These are phyloP conservation scores for Homalodisca vitripennis DNA, from an alignment of 1,140 invertebrate genomes.

Conservation along the genomic window DNA sequence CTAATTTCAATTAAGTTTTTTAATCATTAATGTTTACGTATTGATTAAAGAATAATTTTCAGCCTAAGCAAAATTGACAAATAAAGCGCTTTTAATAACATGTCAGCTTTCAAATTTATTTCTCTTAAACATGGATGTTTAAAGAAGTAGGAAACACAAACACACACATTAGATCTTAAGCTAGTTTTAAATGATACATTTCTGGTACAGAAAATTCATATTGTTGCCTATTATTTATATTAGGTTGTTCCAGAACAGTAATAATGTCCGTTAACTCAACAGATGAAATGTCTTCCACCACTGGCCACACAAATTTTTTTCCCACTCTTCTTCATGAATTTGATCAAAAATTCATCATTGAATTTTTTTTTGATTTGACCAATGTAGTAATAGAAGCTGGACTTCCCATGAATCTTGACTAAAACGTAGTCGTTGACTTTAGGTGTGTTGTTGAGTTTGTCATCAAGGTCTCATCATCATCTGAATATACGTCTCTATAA, in stretches of 20 bases:
- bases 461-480: neutral
- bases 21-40: too few species aligned
- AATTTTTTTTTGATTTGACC: neutral
- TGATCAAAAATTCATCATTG: neutral
- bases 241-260: neutral
- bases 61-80: too few species aligned
- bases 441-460: neutral
- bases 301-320: conserved; percentile 20
- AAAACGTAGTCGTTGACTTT: conserved; percentile 11
- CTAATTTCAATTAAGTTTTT: too few species aligned
- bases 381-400: neutral
- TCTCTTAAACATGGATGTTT: too few species aligned
- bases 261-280: neutral
- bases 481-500: neutral
- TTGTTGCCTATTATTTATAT: neutral
- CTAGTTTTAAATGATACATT: neutral
- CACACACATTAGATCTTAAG: too few species aligned
- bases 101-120: too few species aligned
- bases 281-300: conserved; percentile 3
- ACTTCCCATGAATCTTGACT: neutral
- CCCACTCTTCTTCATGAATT: conserved; percentile 5
- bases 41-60: too few species aligned
- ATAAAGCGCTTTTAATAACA: too few species aligned
- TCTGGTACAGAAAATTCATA: conserved; percentile 1
- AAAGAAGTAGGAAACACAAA: too few species aligned